Evolutionary conservation across 1,140 invertebrate species (phyloP).

Genomic region (Parapsyche elsis): DNA sequence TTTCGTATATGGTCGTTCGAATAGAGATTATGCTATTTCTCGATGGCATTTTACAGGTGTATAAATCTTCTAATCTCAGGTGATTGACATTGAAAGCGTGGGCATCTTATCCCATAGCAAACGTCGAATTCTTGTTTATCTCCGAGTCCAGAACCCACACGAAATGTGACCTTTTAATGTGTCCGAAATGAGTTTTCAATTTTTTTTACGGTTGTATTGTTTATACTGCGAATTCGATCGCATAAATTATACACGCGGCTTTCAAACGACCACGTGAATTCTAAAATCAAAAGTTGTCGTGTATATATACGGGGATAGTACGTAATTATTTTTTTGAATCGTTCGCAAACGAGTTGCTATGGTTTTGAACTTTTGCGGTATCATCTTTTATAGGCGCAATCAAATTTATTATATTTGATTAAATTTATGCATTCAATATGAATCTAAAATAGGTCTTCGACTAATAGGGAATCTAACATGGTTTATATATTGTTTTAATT

Average conservation of each 20-base stretch:
- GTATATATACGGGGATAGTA: too few relatives aligned
- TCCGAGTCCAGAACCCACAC: slow-evolving; percentile 15
- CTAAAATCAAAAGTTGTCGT: too few relatives aligned
- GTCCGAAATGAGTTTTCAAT: not conserved
- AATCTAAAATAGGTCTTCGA: too few relatives aligned
- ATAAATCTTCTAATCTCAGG: slow-evolving; percentile 26
- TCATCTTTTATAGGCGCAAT: too few relatives aligned
- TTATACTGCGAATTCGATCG: slow-evolving; percentile 16
- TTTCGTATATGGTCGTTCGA: not conserved
- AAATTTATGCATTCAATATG: too few relatives aligned
- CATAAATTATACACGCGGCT: not conserved
- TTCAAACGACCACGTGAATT: not conserved
- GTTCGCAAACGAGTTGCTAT: too few relatives aligned
- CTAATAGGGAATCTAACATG: too few relatives aligned
- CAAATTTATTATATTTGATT: too few relatives aligned
- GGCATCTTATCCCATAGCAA: not conserved
- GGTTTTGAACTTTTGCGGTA: too few relatives aligned
- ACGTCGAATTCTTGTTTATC: not conserved
- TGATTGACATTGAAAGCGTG: slow-evolving; percentile 31
- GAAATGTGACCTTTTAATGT: slow-evolving; percentile 14
- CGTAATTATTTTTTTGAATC: too few relatives aligned
- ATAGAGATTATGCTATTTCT: not conserved
- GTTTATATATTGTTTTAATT: too few relatives aligned
- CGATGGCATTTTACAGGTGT: slow-evolving; percentile 28
- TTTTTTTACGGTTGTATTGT: slow-evolving; percentile 1